Evolutionary conservation across 2,113 vertebrate species (phyloP), one percentile per base, ranked within the genome.

Genomic region (Gobius niger): DNA sequence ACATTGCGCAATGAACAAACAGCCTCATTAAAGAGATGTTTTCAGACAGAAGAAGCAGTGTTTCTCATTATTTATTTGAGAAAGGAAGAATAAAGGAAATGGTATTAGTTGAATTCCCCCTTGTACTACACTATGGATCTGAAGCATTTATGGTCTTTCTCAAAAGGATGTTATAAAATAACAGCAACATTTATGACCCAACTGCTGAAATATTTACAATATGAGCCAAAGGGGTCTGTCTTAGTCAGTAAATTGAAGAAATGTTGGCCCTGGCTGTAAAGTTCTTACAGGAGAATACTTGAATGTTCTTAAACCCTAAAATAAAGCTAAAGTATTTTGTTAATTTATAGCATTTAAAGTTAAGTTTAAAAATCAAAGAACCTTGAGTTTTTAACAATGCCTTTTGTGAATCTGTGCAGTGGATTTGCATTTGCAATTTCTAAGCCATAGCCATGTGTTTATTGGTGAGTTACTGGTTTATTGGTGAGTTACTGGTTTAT

Each of bases 191-290:
- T 56, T 34, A 56, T 56, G 34, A 56, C 4, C 19, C 53, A 56
- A 56, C 18, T 56, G 53, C 53, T 56, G 5, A 56, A 56, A 56
- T 56, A 56, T 56, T 56, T 13, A 34, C 11, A 56, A 56, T 40
- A 56, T 34, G 53, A 56, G 53, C 53, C 53, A 56, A 9, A 56
- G 34, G 12, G 19, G 24, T 24, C 53, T 34, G 11, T 56, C 19
- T 10, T 14, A 56, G 53, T 34, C 24, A 56, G 13, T 56, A 40
- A 13, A 34, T 57, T 57, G 24, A 46, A 46, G 7, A 1, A 46
- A 14, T 13, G 12, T 57, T 57, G 24, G 24, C 54, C 2, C 54
- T 13, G 54, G 12, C 10, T 2, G 24, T 57, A 40, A 40, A 57
- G 40, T 40, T 5, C 19, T 57, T 14, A 40, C 3, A 40, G 14